Evolutionary conservation across 1,140 invertebrate genomes (phyloP).

Genomic region (Cydia pomonella): DNA sequence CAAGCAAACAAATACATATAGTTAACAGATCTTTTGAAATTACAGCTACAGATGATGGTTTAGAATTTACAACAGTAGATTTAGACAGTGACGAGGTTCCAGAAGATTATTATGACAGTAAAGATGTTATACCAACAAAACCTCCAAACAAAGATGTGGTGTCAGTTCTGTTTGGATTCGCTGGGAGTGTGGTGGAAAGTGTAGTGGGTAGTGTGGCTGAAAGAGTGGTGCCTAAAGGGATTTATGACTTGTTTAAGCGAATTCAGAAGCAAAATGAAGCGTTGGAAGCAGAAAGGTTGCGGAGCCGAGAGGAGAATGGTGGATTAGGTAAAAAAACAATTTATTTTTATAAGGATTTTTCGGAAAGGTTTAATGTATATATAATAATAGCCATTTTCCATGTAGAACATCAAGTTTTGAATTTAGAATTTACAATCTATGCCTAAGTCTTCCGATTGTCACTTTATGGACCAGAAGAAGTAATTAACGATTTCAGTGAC

Average conservation of each 20-base stretch:
- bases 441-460: no score
- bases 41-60: slow-evolving; percentile 49
- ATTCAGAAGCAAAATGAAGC: slow-evolving; percentile 73
- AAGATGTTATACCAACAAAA: slow-evolving; percentile 68
- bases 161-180: slow-evolving; percentile 71
- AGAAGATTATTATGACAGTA: slow-evolving; percentile 75
- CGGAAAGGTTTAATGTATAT: no score
- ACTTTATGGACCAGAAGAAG: no score
- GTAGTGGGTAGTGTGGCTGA: slow-evolving; percentile 74
- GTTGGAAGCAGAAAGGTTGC: slow-evolving; percentile 73
- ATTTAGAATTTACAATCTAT: no score
- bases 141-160: slow-evolving; percentile 68
- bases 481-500: no score
- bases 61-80: slow-evolving; percentile 67
- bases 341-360: slow-evolving; percentile 23
- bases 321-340: slow-evolving; percentile 63
- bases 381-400: no score
- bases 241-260: slow-evolving; percentile 71
- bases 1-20: slow-evolving; percentile 43
- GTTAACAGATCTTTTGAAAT: not conserved
- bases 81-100: slow-evolving; percentile 61
- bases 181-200: slow-evolving; percentile 74
- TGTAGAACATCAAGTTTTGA: no score
- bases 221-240: slow-evolving; percentile 69
- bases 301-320: slow-evolving; percentile 78